These are phyloP conservation scores for Cyclopterus lumpus DNA, from an alignment of 2,797 vertebrate species.

Conservation along the genomic window DNA sequence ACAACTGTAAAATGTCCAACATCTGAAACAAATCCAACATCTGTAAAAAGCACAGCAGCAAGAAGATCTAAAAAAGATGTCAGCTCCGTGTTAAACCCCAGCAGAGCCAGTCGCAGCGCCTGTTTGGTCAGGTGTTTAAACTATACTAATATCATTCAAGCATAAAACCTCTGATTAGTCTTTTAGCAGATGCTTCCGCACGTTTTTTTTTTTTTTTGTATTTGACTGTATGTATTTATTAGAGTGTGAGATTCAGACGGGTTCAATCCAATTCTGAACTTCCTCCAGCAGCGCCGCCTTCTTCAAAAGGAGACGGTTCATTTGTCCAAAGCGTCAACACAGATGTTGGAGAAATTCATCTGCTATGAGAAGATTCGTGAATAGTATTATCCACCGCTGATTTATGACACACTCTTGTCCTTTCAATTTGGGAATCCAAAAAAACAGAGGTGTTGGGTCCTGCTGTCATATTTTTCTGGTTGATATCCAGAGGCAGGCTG, in stretches of 20 bases:
- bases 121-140: slow-evolving; percentile 13
- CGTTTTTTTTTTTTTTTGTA: background rate
- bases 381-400: background rate
- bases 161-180: background rate
- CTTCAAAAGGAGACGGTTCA: slow-evolving; percentile 26
- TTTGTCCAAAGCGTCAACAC: slow-evolving; percentile 29
- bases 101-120: background rate
- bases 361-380: background rate
- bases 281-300: slow-evolving; percentile 13
- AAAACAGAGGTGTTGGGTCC: slow-evolving; percentile 26
- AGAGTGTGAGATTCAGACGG: slow-evolving; percentile 16
- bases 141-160: slow-evolving; percentile 1
- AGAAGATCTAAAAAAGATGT: background rate
- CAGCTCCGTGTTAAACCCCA: background rate
- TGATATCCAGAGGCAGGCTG: slow-evolving; percentile 24
- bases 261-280: slow-evolving; percentile 16
- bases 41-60: background rate
- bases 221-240: slow-evolving; percentile 9
- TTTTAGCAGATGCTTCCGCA: background rate
- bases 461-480: slow-evolving; percentile 13
- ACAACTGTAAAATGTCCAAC: background rate
- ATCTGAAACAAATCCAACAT: background rate
- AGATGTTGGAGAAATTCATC: slow-evolving; percentile 21
- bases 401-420: background rate
- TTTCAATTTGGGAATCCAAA: background rate